A percentile compares a stretch with the other conserved stretches of the same genome.
Conservation (phyloP, 2,797 vertebrate species). For the Eidolon dupreanum region DNA sequence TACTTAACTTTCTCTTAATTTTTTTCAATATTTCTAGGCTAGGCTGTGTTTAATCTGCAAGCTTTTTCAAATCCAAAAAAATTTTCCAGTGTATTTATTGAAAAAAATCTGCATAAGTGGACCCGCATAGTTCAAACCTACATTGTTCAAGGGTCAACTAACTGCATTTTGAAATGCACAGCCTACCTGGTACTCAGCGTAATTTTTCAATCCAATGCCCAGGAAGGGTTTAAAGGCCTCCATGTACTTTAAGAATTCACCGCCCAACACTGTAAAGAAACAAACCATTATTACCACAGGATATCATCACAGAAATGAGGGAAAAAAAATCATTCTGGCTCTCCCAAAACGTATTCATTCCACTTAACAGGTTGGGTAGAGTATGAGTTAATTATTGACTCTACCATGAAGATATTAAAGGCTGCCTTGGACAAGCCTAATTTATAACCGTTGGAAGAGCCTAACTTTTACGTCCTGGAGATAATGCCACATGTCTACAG, state of each 20-base stretch:
- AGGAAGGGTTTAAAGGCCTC: constrained; percentile 98
- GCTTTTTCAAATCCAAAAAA: not conserved
- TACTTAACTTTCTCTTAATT: not conserved
- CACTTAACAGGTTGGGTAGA: not conserved
- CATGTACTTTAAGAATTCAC: constrained; percentile 99
- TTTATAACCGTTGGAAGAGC: not conserved
- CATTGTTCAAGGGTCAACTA: not conserved
- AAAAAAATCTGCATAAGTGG: not conserved
- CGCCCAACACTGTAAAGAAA: constrained; percentile 91
- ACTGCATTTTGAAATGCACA: not conserved
- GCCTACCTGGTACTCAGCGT: constrained; percentile 96
- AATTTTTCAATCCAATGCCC: constrained; percentile 97
- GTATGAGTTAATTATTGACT: not conserved
- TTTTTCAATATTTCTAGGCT: not conserved
- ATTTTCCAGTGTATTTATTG: not conserved
- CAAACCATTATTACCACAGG: constrained; percentile 28
- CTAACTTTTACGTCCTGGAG: not conserved
- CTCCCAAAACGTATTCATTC: not conserved
- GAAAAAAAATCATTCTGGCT: not conserved
- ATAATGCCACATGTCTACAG: not conserved
- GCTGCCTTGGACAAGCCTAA: not conserved
- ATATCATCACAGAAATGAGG: not conserved
- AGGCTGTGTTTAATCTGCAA: not conserved
- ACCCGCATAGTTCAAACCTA: not conserved
- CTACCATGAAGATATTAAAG: not conserved